Evolutionary conservation across 2,797 vertebrate species (phyloP), one percentile per base, ranked within the genome.

Genomic region (Eidolon dupreanum): DNA sequence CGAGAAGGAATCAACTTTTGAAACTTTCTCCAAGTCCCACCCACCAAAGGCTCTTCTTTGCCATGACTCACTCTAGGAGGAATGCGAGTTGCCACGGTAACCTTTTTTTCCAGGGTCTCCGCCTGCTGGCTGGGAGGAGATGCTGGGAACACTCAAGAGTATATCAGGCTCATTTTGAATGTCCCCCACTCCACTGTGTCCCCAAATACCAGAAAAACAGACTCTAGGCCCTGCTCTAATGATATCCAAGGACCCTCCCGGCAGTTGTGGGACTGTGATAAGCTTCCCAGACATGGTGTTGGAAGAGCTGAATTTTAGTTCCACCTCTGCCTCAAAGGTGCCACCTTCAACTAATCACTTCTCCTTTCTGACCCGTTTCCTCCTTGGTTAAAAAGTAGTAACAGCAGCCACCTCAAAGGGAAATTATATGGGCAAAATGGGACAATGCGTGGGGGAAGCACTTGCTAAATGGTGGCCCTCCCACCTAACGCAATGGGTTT

Each of bases 51-150:
- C 97, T 97, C 96, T 96, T 98, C 98, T 97, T 96, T 96, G 95
- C 78, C 96, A 98, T 99, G 99, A 99, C 99, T 98, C 98, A 98
- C 97, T 95, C 98, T 95, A 97, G 93, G 98, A 99, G 99, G 99
- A 99, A 99, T 99, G 99, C 49, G 57, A 95, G 99, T 99, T 99
- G 98, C 99, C 99, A 99, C 98, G 99, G 99, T 71, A 98, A 99
- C 98, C 92, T 83, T 97, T 93, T 98, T 97, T 96, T 49, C 49
- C 98, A 98, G 98, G 98, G 97, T 98, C 97, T 96, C 79, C 74
- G 96, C 96, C 81, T 88, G 86, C 94, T 73, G 68, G 33, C 96
- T 94, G 77, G 85, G 96, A 97, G 95, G 68, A 88, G 57, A 90
- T 36, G 1, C 75, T n/a, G 75, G 84, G 82, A 97, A 93, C 65